Evolutionary conservation across 1,140 invertebrate species (phyloP), one percentile per base, ranked within the genome.

Genomic region (Oscheius sp.): DNA sequence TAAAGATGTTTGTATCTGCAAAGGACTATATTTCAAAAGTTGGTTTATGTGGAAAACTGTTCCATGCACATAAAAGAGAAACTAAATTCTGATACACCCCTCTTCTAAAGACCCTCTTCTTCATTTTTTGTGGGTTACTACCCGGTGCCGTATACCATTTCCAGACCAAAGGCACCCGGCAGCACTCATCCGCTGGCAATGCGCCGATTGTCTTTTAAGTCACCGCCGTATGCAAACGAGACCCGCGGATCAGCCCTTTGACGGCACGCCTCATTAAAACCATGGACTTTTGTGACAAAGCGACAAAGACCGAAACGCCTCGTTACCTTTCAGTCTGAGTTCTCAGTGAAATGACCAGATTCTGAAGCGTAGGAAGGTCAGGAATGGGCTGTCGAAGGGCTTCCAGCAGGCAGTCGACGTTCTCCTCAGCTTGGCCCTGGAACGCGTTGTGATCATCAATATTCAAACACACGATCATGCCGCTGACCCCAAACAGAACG

Each of bases 321-420:
- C n/a, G n/a, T n/a, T 34, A 81, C 77, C 79, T 74, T 32, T 73
- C 36, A 65, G 36, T 68, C 46, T 82, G 79, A 4, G 80, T 81
- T 42, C 80, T 58, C n/a, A 81, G 61, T 1, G 79, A 52, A 20
- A 81, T 75, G 26, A 79, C 67, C 49, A 81, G 62, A n/a, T 52
- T 71, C 52, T 81, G 80, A 20, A 81, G 52, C 15, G 15, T 55
- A 23, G 49, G 4, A 7, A 55, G 23, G 7, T 55, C 49, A 23
- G 49, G 49, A 20, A 26, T 7, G 7, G 49, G 23, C 45, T 74
- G 68, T 63, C 77, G 78, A 2, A 79, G 49, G 28, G 49, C 7
- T 7, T 55, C 49, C 7, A 55, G 23, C 4, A 55, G 49, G 49
- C 23, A 26, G 49, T 23, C 49, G 23, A 55, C 49, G 49, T 55